These are phyloP conservation scores for Pachliopta kotzebuea DNA, from an alignment of 2,888 invertebrate genomes.

Conservation along the genomic window DNA sequence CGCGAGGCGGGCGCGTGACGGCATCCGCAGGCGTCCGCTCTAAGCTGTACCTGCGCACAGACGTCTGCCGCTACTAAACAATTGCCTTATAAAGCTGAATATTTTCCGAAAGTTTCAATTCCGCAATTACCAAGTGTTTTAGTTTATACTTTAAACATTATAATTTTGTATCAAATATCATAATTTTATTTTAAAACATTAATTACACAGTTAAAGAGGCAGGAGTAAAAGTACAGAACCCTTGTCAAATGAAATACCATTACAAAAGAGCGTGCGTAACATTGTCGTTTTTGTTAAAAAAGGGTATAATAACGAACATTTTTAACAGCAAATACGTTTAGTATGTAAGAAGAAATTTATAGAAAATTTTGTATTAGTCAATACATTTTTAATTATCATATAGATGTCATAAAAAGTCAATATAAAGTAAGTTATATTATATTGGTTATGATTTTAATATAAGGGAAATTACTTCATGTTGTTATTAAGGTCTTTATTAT, in stretches of 20 bases:
- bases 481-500: no score
- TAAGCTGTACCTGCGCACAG: slow-evolving; percentile 40
- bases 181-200: not conserved
- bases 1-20: slow-evolving; percentile 62
- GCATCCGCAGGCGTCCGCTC: slow-evolving; percentile 71
- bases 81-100: slow-evolving; percentile 13
- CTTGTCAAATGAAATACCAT: not conserved
- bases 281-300: not conserved
- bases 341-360: not conserved
- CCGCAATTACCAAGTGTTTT: not conserved
- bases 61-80: slow-evolving; percentile 10
- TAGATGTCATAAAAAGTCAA: no score
- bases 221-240: not conserved
- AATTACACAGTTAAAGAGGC: not conserved
- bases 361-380: no score
- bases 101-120: slow-evolving; percentile 4
- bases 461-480: no score
- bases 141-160: not conserved
- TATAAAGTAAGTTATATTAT: no score
- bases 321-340: not conserved
- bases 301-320: not conserved
- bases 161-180: not conserved
- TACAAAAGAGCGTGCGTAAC: not conserved
- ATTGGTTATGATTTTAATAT: no score
- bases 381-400: no score